phyloP scores from a whole-genome alignment of 2,888 invertebrate species.

The Ectemnius cavifrons region DNA sequence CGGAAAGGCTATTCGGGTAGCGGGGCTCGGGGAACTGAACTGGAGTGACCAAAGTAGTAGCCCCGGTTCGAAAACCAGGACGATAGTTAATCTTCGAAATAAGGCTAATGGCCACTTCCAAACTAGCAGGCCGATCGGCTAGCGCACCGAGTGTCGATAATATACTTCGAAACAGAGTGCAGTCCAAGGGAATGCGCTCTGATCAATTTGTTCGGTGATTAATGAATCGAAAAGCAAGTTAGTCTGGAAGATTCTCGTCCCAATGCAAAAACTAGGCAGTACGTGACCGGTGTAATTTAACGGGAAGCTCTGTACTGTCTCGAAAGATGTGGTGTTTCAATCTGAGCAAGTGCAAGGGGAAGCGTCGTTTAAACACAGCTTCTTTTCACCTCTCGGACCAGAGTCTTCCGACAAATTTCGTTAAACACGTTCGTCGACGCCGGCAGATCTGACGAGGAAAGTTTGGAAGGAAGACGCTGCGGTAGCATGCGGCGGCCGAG shows the following conservation, averaged over 20 bases:
- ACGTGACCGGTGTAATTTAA: no score
- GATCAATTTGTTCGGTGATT: slow-evolving; percentile 42
- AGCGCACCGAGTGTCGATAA: slow-evolving; percentile 58
- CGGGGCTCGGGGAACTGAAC: slow-evolving; percentile 35
- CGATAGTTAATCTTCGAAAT: slow-evolving; percentile 60
- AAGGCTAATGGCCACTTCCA: slow-evolving; percentile 60
- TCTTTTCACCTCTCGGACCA: slow-evolving; percentile 11
- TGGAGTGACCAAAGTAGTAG: slow-evolving; percentile 39
- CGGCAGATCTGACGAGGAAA: slow-evolving; percentile 41
- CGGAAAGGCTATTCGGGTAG: slow-evolving; percentile 25
- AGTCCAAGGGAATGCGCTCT: slow-evolving; percentile 39
- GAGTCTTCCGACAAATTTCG: slow-evolving; percentile 40
- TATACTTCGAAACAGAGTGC: slow-evolving; percentile 39
- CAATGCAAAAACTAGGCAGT: neutral
- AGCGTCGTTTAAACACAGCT: slow-evolving; percentile 10
- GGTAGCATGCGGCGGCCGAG: no score
- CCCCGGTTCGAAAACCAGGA: slow-evolving; percentile 31
- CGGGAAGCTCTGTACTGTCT: no score
- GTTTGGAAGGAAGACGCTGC: slow-evolving; percentile 30
- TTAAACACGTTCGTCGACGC: slow-evolving; percentile 52
- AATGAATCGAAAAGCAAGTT: slow-evolving; percentile 39
- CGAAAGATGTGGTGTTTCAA: slow-evolving; percentile 7
- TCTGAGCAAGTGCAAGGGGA: slow-evolving; percentile 14
- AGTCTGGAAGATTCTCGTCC: neutral
- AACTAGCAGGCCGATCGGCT: slow-evolving; percentile 54